A percentile compares a stretch with the other conserved stretches of the same genome.
These are phyloP conservation scores for Pachycephala philippinensis DNA, from an alignment of 2,113 vertebrate genomes.

Conservation along the genomic window DNA sequence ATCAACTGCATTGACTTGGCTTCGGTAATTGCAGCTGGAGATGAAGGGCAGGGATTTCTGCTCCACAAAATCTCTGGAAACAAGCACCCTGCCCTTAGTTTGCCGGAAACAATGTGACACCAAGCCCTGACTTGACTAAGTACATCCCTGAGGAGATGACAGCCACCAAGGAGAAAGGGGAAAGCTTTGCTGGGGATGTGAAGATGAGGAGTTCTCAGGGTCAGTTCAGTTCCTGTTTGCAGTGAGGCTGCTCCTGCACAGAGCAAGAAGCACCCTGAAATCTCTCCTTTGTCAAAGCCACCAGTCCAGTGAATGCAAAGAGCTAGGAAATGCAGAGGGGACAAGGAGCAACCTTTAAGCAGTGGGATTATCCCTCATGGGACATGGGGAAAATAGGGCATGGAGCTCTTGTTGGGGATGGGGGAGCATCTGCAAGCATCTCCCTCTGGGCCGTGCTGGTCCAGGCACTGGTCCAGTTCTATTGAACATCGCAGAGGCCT, in stretches of 20 bases:
- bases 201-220: not conserved
- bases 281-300: not conserved
- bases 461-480: not conserved
- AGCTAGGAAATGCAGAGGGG: not conserved
- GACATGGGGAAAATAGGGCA: not conserved
- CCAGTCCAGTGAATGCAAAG: not conserved
- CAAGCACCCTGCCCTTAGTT: constrained; percentile 28
- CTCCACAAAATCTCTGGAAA: not conserved
- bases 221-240: not conserved
- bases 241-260: not conserved
- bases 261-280: not conserved
- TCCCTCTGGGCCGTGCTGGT: not conserved
- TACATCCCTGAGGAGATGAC: not conserved
- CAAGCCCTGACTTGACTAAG: not conserved
- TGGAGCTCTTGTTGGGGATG: accelerated
- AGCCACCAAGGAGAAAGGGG: not conserved
- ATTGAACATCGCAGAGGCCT: not conserved
- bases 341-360: not conserved
- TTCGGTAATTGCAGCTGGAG: constrained; percentile 23
- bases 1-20: constrained; percentile 12
- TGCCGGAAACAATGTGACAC: not conserved
- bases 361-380: not conserved
- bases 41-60: constrained; percentile 20
- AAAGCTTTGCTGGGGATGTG: not conserved
- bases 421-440: not conserved